These are phyloP conservation scores for Cheilinus undulatus DNA, from an alignment of 2,113 vertebrate genomes.

Conservation along the genomic window DNA sequence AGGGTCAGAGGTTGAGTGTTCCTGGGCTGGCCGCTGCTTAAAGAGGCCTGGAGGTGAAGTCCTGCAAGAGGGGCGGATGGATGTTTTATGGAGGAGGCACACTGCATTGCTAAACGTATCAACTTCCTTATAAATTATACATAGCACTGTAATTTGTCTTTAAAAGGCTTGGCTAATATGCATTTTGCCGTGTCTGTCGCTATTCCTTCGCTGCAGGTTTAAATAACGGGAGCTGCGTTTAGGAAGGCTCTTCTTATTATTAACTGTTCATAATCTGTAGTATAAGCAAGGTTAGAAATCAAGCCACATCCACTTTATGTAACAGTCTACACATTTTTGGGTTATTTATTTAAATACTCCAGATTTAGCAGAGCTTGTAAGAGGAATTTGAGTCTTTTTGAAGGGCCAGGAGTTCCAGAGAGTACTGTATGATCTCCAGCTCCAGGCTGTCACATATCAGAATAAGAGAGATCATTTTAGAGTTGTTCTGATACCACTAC, in stretches of 20 bases:
- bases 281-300: constrained; percentile 77
- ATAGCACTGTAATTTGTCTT: constrained; percentile 84
- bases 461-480: background rate
- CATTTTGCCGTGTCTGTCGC: constrained; percentile 78
- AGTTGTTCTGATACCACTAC: background rate
- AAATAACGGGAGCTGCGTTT: constrained; percentile 65
- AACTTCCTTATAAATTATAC: constrained; percentile 82
- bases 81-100: constrained; percentile 70
- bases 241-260: constrained; percentile 65
- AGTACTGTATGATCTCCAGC: constrained; percentile 28
- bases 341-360: constrained; percentile 47
- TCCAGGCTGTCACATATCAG: constrained; percentile 22
- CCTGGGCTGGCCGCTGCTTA: constrained; percentile 45
- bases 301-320: constrained; percentile 66
- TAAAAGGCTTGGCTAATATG: constrained; percentile 83
- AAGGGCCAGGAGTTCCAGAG: constrained; percentile 24
- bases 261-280: constrained; percentile 79
- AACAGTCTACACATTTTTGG: constrained; percentile 35
- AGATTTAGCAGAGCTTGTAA: constrained; percentile 40
- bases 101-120: constrained; percentile 81
- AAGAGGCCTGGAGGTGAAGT: constrained; percentile 48
- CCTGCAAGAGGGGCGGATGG: constrained; percentile 53
- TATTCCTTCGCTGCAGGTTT: constrained; percentile 76
- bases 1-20: constrained; percentile 45
- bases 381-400: constrained; percentile 20